A percentile compares a stretch with the other conserved stretches of the same genome.
phyloP scores from a whole-genome alignment of 2,113 vertebrate species.

The Stigmatopora nigra region DNA sequence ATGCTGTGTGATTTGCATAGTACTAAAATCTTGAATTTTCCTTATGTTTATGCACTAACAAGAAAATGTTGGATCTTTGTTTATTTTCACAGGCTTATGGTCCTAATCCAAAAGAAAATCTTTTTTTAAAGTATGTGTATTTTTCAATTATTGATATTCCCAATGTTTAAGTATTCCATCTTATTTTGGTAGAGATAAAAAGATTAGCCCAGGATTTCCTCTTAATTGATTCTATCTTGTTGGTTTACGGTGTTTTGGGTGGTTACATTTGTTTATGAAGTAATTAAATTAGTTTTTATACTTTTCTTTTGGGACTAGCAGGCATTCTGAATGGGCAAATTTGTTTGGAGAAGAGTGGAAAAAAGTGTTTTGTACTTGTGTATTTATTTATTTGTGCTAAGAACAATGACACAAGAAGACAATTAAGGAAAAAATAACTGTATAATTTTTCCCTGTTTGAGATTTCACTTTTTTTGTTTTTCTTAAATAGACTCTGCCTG shows the following conservation, averaged over 20 bases:
- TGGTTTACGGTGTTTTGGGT: slow-evolving; percentile 11
- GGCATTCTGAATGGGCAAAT: not conserved
- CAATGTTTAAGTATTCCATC: slow-evolving; percentile 41
- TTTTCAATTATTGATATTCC: slow-evolving; percentile 51
- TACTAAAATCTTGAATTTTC: not conserved
- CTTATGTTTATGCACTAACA: not conserved
- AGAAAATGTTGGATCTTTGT: not conserved
- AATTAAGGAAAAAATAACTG: not conserved
- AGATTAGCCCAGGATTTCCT: slow-evolving; percentile 50
- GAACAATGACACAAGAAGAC: too few relatives aligned
- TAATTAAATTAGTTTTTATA: not conserved
- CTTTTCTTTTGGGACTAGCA: not conserved
- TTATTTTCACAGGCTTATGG: slow-evolving; percentile 13
- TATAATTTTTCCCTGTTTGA: not conserved
- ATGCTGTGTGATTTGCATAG: not conserved
- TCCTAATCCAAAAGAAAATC: slow-evolving; percentile 16
- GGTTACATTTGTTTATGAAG: not conserved
- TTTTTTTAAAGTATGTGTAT: slow-evolving; percentile 15
- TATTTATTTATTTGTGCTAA: too few relatives aligned
- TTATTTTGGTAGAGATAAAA: slow-evolving; percentile 40
- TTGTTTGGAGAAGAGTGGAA: too few relatives aligned
- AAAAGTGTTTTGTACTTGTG: too few relatives aligned
- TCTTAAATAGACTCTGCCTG: slow-evolving; percentile 4
- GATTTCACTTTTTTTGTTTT: not conserved
- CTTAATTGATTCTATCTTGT: slow-evolving; percentile 45